phyloP scores from a whole-genome alignment of 2,888 invertebrate species.

The Xylota sylvarum region DNA sequence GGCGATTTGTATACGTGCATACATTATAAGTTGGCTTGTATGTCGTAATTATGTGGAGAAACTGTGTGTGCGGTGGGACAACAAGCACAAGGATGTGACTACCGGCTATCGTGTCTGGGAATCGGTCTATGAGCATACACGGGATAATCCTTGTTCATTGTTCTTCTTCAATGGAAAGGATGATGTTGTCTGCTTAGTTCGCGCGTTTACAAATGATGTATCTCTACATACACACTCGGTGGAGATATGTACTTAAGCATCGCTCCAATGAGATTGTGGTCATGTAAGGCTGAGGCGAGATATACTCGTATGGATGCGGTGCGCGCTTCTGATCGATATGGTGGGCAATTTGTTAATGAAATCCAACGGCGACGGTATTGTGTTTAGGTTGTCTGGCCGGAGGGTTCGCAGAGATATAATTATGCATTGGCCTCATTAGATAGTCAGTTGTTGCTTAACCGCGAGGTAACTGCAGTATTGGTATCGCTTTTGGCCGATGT shows the following conservation, averaged over 20 bases:
- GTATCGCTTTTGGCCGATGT: slow-evolving; percentile 7
- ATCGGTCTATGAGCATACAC: slow-evolving; percentile 27
- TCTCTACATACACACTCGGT: not conserved
- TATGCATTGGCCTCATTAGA: slow-evolving; percentile 64
- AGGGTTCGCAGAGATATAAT: slow-evolving; percentile 22
- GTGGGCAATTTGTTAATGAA: slow-evolving; percentile 66
- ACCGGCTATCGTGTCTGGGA: slow-evolving; percentile 21
- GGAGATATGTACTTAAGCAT: slow-evolving; percentile 11
- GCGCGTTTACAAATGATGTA: slow-evolving; percentile 23
- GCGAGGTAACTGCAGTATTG: slow-evolving; percentile 32
- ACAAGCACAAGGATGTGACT: slow-evolving; percentile 29
- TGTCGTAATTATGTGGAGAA: slow-evolving; percentile 35
- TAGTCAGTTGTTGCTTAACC: slow-evolving; percentile 48
- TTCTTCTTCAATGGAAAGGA: slow-evolving; percentile 25
- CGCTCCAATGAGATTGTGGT: slow-evolving; percentile 41
- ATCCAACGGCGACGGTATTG: slow-evolving; percentile 18
- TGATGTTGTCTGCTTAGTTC: slow-evolving; percentile 24
- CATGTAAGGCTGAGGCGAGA: slow-evolving; percentile 12
- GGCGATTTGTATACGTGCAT: slow-evolving; percentile 57
- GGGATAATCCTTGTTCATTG: slow-evolving; percentile 36
- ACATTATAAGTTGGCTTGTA: slow-evolving; percentile 46
- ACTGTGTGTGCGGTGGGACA: slow-evolving; percentile 18
- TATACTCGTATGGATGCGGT: not conserved
- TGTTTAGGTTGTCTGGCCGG: not conserved
- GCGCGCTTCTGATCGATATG: slow-evolving; percentile 37